Percentiles rank a stretch among this genome's conserved stretches.
Evolutionary conservation across 1,140 invertebrate species (phyloP).

Genomic region (Zaprionus vittiger): DNA sequence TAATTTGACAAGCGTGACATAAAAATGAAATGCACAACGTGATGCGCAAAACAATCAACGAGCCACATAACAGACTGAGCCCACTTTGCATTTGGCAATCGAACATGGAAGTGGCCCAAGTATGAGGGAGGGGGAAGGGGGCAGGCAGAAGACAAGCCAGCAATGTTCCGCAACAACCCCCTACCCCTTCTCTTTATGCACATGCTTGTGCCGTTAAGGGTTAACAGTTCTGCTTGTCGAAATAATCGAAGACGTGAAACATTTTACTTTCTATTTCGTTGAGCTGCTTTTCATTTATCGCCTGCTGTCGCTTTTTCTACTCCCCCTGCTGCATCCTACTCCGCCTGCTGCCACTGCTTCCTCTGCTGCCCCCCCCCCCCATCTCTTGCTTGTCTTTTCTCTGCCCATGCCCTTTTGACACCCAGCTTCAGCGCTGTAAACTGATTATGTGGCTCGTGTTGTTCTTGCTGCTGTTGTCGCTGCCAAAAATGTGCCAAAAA

Average conservation of each 20-base stretch:
- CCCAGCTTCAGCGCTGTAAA: slow-evolving; percentile 12
- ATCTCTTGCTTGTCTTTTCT: background rate
- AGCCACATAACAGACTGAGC: slow-evolving; percentile 7
- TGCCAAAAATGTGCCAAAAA: slow-evolving; percentile 46
- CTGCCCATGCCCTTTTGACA: slow-evolving; percentile 16
- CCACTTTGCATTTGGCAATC: slow-evolving; percentile 33
- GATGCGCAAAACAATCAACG: slow-evolving; percentile 62
- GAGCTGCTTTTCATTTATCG: slow-evolving; percentile 38
- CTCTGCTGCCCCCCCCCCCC: background rate
- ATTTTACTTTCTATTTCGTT: slow-evolving; percentile 33
- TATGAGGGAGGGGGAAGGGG: slow-evolving; percentile 7
- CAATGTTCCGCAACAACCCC: background rate
- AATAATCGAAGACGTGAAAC: slow-evolving; percentile 67
- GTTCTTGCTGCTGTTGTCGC: slow-evolving; percentile 36
- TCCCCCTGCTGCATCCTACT: background rate
- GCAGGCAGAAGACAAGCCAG: background rate
- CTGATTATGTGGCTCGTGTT: slow-evolving; percentile 28
- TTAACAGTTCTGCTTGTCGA: slow-evolving; percentile 36
- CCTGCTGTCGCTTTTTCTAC: background rate
- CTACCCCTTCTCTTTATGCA: background rate
- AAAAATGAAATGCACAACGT: slow-evolving; percentile 79
- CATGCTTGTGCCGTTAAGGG: background rate
- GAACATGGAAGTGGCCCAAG: slow-evolving; percentile 6
- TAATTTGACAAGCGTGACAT: slow-evolving; percentile 75
- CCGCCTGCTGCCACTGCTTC: background rate